Evolutionary conservation across 2,797 vertebrate species (phyloP), one percentile per base, ranked within the genome.

Genomic region (Poecile montanus): DNA sequence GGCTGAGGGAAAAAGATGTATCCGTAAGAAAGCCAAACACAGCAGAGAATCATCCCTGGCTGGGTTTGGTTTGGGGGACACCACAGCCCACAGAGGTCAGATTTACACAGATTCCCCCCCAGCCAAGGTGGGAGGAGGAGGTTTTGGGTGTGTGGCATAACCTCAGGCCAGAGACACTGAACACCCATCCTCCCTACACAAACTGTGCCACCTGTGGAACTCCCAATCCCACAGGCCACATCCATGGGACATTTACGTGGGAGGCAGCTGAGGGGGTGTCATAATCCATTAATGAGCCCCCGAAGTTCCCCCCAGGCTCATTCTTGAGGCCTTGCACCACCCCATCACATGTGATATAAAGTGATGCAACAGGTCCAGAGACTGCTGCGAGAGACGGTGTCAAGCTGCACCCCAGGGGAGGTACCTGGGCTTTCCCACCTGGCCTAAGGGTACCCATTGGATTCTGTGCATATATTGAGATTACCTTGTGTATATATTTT

Each of bases 91-190:
- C 16, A 29, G 36, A 50, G 65, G 16, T 8, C 25, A 34, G 36
- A 10, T 58, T 50, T 42, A 48, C 30, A 42, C 6, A 25, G 18
- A n/a, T 5, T 14, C 1, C 12, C 9, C 7, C 2, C 6, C 20
- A 29, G 0, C 6, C 4, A 18, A 80, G 10, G 5, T 1, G 4
- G 16, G 3, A 34, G 13, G 36, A 23, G 10, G 36, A 60, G 12
- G 8, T 30, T 68, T 34, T 0, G 1, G 13, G 8, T 29, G 7
- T 19, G 20, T 29, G 30, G 10, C 0, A 0, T 10, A 68, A 50
- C 25, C 23, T 23, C 15, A 50, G 53, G 30, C 15, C 44, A 50
- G 44, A 48, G 13, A 9, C 4, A 15, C 5, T 34, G 45, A 18
- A 8, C 29, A 15, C 10, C 7, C 25, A 42, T 44, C 58, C 19